A percentile compares a stretch with the other conserved stretches of the same genome.
Conservation (phyloP, 2,797 vertebrate species). For the Eulemur albifrons region DNA sequence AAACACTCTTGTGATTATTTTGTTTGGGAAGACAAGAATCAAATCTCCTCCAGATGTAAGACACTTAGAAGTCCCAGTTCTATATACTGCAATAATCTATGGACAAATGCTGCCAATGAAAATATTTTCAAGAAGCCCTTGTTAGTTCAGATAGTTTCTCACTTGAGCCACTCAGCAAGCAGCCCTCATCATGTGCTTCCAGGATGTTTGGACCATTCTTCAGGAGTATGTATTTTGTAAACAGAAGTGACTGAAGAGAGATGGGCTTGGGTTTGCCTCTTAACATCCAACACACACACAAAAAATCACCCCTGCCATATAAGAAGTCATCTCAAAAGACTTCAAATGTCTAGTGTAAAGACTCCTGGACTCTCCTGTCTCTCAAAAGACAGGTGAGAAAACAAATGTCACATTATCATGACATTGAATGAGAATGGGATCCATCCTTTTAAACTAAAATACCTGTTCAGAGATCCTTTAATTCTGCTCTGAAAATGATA, state of each 20-base stretch:
- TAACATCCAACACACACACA: not conserved
- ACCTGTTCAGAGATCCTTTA: not conserved
- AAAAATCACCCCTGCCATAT: not conserved
- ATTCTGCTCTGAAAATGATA: not conserved
- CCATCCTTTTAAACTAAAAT: not conserved
- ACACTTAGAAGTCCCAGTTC: not conserved
- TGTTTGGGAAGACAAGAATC: not conserved
- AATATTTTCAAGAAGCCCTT: not conserved
- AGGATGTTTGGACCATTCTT: not conserved
- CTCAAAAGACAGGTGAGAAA: not conserved
- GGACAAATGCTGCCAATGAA: not conserved
- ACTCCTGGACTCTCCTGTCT: not conserved
- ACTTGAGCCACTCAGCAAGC: not conserved
- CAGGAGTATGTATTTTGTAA: not conserved
- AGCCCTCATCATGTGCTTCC: not conserved
- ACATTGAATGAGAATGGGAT: not conserved
- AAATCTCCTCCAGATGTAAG: not conserved
- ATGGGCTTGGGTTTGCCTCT: not conserved
- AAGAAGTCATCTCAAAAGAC: not conserved
- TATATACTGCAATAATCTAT: not conserved
- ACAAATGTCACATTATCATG: not conserved
- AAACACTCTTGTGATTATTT: not conserved
- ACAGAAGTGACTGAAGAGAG: not conserved
- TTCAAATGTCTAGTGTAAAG: not conserved
- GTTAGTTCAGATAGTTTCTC: not conserved